These are phyloP conservation scores for Eupithecia tripunctaria DNA, from an alignment of 2,888 invertebrate species.

Conservation along the genomic window DNA sequence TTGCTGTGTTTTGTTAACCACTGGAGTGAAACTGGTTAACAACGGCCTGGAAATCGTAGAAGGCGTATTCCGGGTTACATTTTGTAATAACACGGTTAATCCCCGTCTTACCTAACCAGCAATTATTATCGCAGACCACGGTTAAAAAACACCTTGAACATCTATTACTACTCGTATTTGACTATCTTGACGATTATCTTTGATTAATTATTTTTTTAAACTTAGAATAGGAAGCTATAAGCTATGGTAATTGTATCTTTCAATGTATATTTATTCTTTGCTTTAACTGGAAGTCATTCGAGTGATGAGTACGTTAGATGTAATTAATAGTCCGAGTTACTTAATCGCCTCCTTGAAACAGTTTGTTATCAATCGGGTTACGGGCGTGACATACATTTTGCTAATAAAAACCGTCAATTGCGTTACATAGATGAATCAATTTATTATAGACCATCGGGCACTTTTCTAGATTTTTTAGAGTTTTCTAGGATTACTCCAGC, in stretches of 20 bases:
- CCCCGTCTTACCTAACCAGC: neutral
- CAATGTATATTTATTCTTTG: too few species aligned
- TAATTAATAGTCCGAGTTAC: constrained; percentile 66
- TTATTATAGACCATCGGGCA: neutral
- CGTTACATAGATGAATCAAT: neutral
- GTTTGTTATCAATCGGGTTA: constrained; percentile 79
- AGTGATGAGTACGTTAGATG: constrained; percentile 43
- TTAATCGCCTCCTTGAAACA: constrained; percentile 80
- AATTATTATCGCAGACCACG: constrained; percentile 45
- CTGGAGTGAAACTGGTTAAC: constrained; percentile 32
- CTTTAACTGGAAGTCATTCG: too few species aligned
- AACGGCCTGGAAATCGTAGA: constrained; percentile 47
- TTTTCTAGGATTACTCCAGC: neutral
- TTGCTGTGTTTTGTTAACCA: constrained; percentile 45
- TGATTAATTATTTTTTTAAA: constrained; percentile 5
- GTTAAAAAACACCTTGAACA: constrained; percentile 55
- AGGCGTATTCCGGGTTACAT: constrained; percentile 49
- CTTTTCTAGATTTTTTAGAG: neutral
- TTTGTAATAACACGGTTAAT: constrained; percentile 52
- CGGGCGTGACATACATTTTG: constrained; percentile 77
- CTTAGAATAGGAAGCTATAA: constrained; percentile 22
- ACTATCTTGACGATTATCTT: constrained; percentile 51
- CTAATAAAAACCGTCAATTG: constrained; percentile 64
- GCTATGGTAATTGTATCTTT: constrained; percentile 11
- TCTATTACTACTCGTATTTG: constrained; percentile 48